Evolutionary conservation across 2,888 invertebrate genomes (phyloP).

Genomic region (Opisthograptis luteolata): DNA sequence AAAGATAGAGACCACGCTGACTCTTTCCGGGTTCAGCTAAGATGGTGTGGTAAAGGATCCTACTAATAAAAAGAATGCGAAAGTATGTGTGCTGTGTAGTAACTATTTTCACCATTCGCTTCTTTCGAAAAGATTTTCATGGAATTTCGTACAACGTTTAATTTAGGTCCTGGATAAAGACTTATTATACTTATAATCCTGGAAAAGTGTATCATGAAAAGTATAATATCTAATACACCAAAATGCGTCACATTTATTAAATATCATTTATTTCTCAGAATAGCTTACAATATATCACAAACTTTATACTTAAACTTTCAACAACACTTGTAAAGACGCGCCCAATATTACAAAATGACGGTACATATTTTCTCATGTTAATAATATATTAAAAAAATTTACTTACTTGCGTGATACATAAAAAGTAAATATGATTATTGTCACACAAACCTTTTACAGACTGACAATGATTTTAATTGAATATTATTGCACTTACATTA

Average conservation of each 20-base stretch:
- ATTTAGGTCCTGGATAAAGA: too few relatives aligned
- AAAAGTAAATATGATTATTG: conserved; percentile 13
- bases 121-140: too few relatives aligned
- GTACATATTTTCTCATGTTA: not conserved
- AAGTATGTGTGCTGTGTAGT: too few relatives aligned
- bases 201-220: too few relatives aligned
- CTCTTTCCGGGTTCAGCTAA: too few relatives aligned
- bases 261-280: conserved; percentile 57
- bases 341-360: conserved; percentile 26
- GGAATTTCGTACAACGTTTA: too few relatives aligned
- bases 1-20: too few relatives aligned
- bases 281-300: conserved; percentile 70
- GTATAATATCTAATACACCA: too few relatives aligned
- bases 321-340: conserved; percentile 44
- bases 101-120: too few relatives aligned
- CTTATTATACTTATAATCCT: too few relatives aligned
- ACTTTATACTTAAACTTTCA: conserved; percentile 48
- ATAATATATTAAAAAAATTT: conserved; percentile 7
- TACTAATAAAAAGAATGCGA: too few relatives aligned
- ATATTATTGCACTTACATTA: conserved; percentile 1
- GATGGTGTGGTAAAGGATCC: too few relatives aligned
- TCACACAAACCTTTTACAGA: conserved; percentile 1
- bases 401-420: not conserved
- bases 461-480: not conserved
- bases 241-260: conserved; percentile 34